phyloP scores from a whole-genome alignment of 2,113 vertebrate genomes.

The Aegotheles bennettii region DNA sequence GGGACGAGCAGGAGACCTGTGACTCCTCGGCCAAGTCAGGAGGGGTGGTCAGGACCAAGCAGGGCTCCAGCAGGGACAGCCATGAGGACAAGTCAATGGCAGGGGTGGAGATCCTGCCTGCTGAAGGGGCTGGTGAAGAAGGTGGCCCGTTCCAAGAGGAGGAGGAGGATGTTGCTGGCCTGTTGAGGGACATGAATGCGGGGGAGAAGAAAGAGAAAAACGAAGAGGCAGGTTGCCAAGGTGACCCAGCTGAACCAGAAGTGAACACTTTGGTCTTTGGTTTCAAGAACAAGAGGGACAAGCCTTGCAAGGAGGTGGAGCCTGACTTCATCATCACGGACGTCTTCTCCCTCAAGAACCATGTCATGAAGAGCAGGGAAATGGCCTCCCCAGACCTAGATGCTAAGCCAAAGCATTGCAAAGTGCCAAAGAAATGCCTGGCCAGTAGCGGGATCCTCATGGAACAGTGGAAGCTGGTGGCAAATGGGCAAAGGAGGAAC shows the following conservation, averaged over 20 bases:
- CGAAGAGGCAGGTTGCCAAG: background rate
- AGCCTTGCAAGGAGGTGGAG: slow-evolving; percentile 69
- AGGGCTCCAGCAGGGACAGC: background rate
- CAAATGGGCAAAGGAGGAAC: slow-evolving; percentile 69
- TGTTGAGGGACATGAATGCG: slow-evolving; percentile 38
- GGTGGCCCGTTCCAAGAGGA: slow-evolving; percentile 54
- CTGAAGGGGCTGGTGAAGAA: slow-evolving; percentile 54
- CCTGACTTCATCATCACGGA: slow-evolving; percentile 81
- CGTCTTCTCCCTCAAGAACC: slow-evolving; percentile 80
- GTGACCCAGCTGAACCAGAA: background rate
- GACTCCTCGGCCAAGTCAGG: background rate
- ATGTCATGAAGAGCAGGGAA: slow-evolving; percentile 67
- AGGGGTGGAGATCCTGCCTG: slow-evolving; percentile 2
- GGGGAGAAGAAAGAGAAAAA: slow-evolving; percentile 50
- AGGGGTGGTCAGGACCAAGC: background rate
- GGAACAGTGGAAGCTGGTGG: slow-evolving; percentile 84
- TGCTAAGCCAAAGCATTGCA: slow-evolving; percentile 80
- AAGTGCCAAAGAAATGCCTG: slow-evolving; percentile 78
- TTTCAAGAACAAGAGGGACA: slow-evolving; percentile 67
- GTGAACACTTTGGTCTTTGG: slow-evolving; percentile 41
- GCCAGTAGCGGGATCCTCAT: slow-evolving; percentile 73
- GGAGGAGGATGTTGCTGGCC: slow-evolving; percentile 56
- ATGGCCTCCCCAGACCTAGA: slow-evolving; percentile 68
- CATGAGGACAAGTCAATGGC: background rate
- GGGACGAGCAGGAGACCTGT: slow-evolving; percentile 53